phyloP scores from a whole-genome alignment of 2,113 vertebrate genomes.

The Anas platyrhynchos region DNA sequence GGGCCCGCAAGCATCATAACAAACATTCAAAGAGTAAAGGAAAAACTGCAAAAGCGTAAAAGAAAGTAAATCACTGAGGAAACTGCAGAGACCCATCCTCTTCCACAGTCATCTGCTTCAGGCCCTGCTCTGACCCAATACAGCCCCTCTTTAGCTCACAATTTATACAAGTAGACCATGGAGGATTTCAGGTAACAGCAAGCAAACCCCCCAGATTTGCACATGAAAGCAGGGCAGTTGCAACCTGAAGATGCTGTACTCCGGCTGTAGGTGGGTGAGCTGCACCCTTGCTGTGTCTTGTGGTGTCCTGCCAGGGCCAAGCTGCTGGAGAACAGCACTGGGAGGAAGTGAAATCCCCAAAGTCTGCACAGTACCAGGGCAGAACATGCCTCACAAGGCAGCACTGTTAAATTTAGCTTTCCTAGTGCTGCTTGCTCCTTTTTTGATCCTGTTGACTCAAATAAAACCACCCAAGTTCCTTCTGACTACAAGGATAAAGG shows the following conservation, averaged over 20 bases:
- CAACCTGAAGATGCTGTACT: background rate
- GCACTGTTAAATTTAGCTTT: background rate
- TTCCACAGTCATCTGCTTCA: background rate
- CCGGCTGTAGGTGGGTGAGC: background rate
- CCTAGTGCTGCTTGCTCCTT: background rate
- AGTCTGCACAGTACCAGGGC: background rate
- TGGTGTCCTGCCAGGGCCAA: background rate
- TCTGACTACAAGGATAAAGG: background rate
- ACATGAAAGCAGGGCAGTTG: background rate
- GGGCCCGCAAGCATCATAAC: background rate
- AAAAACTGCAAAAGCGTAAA: background rate
- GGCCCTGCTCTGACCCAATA: background rate
- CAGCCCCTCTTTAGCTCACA: background rate
- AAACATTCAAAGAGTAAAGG: background rate
- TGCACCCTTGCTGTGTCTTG: rapidly evolving
- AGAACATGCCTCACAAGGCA: background rate
- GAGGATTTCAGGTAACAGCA: background rate
- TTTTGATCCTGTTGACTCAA: background rate
- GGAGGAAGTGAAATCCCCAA: background rate
- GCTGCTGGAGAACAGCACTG: background rate
- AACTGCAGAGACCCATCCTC: background rate
- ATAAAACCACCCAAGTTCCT: background rate
- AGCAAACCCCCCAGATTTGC: background rate
- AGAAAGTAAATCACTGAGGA: background rate
- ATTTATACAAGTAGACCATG: background rate